A percentile compares a stretch with the other conserved stretches of the same genome.
Conservation (phyloP, 2,113 vertebrate genomes). For the Alethe castanea region DNA sequence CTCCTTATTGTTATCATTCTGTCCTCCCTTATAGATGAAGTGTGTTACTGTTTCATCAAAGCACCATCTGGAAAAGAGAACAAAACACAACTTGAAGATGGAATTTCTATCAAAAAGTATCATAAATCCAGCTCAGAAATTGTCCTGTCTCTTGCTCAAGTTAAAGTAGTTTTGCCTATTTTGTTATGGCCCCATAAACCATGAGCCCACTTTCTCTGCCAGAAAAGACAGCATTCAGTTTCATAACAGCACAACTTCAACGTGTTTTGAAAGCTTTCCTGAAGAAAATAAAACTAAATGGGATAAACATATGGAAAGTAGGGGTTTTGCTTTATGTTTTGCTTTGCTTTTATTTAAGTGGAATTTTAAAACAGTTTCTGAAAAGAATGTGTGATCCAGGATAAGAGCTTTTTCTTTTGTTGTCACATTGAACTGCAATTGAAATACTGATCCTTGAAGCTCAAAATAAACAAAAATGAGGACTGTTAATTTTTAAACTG, state of each 20-base stretch:
- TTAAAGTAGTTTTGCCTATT: not conserved
- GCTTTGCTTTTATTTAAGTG: not conserved
- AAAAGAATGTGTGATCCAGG: not conserved
- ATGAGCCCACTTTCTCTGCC: not conserved
- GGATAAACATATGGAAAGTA: not conserved
- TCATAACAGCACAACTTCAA: not conserved
- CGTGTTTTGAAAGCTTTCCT: not conserved
- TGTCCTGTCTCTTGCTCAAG: not conserved
- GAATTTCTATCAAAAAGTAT: not conserved
- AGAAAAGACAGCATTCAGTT: not conserved
- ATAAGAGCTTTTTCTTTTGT: not conserved
- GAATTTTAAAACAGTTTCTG: not conserved
- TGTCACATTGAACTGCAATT: not conserved
- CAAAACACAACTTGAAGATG: not conserved
- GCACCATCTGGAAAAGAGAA: slow-evolving; percentile 80
- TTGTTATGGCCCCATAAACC: not conserved
- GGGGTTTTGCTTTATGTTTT: not conserved
- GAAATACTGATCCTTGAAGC: not conserved
- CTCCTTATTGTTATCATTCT: slow-evolving; percentile 89
- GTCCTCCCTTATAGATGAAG: slow-evolving; percentile 94
- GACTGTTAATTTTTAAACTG: not conserved
- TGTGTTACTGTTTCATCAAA: slow-evolving; percentile 96
- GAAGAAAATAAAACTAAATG: not conserved
- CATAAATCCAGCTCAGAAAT: not conserved
- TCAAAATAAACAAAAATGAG: not conserved